Conservation (phyloP, 2,888 invertebrate genomes). For the Helleia helle region DNA sequence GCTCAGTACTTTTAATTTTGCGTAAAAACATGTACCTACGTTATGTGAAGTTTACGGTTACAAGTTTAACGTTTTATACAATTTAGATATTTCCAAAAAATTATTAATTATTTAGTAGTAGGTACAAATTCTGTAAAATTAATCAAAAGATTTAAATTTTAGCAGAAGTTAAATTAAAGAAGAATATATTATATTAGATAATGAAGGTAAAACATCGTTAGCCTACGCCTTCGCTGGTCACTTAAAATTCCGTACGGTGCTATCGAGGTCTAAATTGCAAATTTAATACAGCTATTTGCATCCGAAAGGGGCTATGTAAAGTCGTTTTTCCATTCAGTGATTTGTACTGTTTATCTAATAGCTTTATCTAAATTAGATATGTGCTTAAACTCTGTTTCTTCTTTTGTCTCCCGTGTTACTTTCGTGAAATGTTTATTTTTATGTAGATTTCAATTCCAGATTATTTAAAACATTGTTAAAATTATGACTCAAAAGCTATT, state of each 20-base stretch:
- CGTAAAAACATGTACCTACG: no score
- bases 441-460: conserved; percentile 5
- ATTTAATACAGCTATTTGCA: conserved; percentile 71
- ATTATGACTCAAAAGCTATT: no score
- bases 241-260: conserved; percentile 33
- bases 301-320: conserved; percentile 61
- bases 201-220: no score
- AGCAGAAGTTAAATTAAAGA: no score
- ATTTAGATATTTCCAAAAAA: no score
- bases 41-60: no score
- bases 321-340: conserved; percentile 56
- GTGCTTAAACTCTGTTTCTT: conserved; percentile 29
- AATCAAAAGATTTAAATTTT: no score
- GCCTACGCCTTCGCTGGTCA: conserved; percentile 18
- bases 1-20: no score
- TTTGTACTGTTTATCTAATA: conserved; percentile 62
- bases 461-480: background rate
- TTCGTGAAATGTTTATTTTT: conserved; percentile 25
- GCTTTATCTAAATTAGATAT: conserved; percentile 64
- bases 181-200: no score
- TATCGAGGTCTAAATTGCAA: conserved; percentile 67
- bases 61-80: no score
- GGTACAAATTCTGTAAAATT: no score
- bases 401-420: conserved; percentile 28
- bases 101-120: no score